Percentiles rank a stretch among this genome's conserved stretches.
These are phyloP conservation scores for Rhegmatorhina hoffmannsi DNA, from an alignment of 2,113 vertebrate species.

Conservation along the genomic window DNA sequence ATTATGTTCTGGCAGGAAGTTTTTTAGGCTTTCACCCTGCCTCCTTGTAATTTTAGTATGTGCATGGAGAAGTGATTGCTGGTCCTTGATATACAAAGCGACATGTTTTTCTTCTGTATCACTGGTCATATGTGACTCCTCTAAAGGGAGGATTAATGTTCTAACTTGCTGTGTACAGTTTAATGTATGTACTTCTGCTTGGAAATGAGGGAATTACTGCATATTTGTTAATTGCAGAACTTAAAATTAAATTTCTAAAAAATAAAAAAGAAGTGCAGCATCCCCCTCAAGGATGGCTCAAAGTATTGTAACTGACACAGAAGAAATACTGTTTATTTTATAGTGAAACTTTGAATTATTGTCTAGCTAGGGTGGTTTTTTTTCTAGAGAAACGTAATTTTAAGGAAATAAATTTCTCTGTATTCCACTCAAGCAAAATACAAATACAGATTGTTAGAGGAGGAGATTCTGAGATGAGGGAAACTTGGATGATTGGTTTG, in stretches of 20 bases:
- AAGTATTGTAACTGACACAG: not conserved
- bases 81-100: not conserved
- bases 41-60: not conserved
- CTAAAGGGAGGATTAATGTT: not conserved
- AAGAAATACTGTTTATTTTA: not conserved
- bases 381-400: not conserved
- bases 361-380: not conserved
- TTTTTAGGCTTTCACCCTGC: not conserved
- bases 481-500: not conserved
- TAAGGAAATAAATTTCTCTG: not conserved
- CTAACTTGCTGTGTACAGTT: not conserved
- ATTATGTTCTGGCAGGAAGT: not conserved
- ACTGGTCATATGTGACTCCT: not conserved
- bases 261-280: not conserved
- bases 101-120: not conserved
- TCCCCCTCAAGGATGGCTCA: not conserved
- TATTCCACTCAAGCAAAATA: not conserved
- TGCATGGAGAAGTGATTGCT: not conserved
- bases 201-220: not conserved
- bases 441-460: not conserved
- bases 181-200: not conserved
- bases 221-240: not conserved
- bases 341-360: not conserved
- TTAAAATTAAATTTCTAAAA: not conserved
- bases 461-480: not conserved